Conservation (phyloP, 2,797 vertebrate genomes). For the Melopsittacus undulatus region DNA sequence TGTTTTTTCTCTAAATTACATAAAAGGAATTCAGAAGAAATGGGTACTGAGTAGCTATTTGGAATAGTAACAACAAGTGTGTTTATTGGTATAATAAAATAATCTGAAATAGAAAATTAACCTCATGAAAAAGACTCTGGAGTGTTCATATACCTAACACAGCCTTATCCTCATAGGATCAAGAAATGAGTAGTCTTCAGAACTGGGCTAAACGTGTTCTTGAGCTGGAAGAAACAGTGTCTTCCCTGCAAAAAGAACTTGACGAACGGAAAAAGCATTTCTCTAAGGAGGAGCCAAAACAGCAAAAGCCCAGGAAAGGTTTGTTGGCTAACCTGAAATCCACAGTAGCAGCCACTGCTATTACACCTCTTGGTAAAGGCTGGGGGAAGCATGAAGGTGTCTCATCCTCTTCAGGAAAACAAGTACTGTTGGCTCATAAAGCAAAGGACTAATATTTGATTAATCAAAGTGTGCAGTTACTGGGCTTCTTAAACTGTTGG, state of each 20-base stretch:
- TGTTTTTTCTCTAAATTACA: neutral
- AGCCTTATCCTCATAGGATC: slow-evolving; percentile 61
- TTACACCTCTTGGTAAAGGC: slow-evolving; percentile 49
- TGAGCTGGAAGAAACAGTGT: slow-evolving; percentile 78
- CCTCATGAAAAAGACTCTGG: neutral
- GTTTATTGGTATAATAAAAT: neutral
- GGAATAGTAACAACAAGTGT: neutral
- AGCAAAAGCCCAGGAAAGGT: slow-evolving; percentile 76
- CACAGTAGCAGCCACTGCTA: slow-evolving; percentile 77
- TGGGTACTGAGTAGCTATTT: neutral
- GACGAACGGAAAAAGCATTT: slow-evolving; percentile 43
- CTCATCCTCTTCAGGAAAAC: slow-evolving; percentile 47
- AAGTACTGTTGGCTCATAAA: slow-evolving; percentile 28
- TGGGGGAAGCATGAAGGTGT: slow-evolving; percentile 65
- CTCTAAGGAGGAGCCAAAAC: slow-evolving; percentile 58
- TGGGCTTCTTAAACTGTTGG: neutral
- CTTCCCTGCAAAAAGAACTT: slow-evolving; percentile 76
- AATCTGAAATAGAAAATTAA: neutral
- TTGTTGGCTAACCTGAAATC: slow-evolving; percentile 86
- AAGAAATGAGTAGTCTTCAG: slow-evolving; percentile 72
- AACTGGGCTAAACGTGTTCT: slow-evolving; percentile 64
- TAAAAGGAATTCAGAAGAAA: neutral
- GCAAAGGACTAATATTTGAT: neutral
- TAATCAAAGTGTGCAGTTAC: neutral
- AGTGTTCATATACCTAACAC: neutral